Base-by-base conservation (phyloP, 2,113 vertebrate genomes). In the Phaethon lepturus region DNA sequence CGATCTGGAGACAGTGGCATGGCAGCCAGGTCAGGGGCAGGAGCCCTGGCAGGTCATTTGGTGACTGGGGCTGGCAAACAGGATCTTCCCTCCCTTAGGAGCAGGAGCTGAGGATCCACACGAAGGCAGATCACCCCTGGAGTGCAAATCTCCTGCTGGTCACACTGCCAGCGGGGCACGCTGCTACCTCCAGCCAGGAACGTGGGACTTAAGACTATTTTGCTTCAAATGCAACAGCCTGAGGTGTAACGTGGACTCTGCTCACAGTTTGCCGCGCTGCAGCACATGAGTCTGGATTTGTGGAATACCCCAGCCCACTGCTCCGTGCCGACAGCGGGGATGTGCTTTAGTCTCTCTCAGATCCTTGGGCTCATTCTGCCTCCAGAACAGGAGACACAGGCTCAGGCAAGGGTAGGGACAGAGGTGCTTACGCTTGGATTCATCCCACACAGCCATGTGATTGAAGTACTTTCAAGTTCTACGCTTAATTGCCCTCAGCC, bases 181-280 rank as follows among this genome's bases (percentile, higher is more conserved):
- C 40, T 9, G 50, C 42, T 45, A 19, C 49, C 53, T 88, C 42
- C 75, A 80, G n/a, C 50, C 63, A 59, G 42, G 33, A 91, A 50
- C 1, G 1, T 9, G 63, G 38, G 53, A 88, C 52, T 26, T 10
- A 9, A 47, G 47, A 25, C 64, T 63, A 49, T 33, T 74, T 29
- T 74, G 64, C 63, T 69, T 77, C 75, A 55, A 88, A 68, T 0
- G 1, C 55, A 71, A 20, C 11, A 64, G 67, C 74, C 55, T 23
- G 59, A 83, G 86, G 24, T 0, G 0, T 29, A 42, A 45, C 0
- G 4, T 0, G 3, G n/a, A n/a, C n/a, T 16, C 67, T 73, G 69
- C 28, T 82, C 1, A 0, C 15, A 9, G 78, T 38, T 26, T 75
- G 44, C 47, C 49, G 19, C 14, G 2, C 31, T 25, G 56, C 68